Base-by-base conservation (phyloP, 2,797 vertebrate species). In the Poeciliopsis turneri region DNA sequence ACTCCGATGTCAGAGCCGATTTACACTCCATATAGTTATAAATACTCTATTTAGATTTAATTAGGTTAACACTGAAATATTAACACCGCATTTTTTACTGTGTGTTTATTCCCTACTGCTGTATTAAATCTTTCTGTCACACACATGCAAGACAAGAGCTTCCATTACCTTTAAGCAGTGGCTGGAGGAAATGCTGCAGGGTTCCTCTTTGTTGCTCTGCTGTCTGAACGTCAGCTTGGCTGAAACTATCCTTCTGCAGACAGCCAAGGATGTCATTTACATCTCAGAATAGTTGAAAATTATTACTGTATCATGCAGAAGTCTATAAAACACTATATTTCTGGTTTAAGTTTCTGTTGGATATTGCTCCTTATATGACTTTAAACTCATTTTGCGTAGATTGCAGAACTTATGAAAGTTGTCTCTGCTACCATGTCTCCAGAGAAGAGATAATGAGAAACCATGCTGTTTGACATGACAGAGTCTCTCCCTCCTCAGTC, bases 371-470 rank as follows among this genome's bases (percentile, higher is more conserved):
- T 39, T 45, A 5, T 7, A n/a, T 69, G 12, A 8, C 39, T 78
- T 69, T 46, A 36, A 69, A 57, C 70, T 46, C 1, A 49, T 69
- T 51, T 71, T 41, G 30, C 61, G 55, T 80, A 36, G 53, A 1
- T 82, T 75, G 78, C 12, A 71, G 36, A 79, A 71, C 49, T 83
- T 53, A 5, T 16, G 74, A 70, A 81, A 84, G 64, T 18, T 59
- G 25, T 8, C 76, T 82, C 55, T 72, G 1, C 77, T 39, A 59
- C 61, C 46, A 18, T 71, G 69, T 77, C 46, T 61, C 30, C 70
- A 81, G 73, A 82, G 57, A 23, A 33, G 77, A 70, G 78, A 79
- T 93, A 92, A 94, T 87, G 84, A 94, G 88, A 69, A 80, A 7
- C 55, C 90, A 75, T 61, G 80, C 86, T 75, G 87, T 87, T 88